These are phyloP conservation scores for Scartelaos histophorus DNA, from an alignment of 2,113 vertebrate species.

Conservation along the genomic window DNA sequence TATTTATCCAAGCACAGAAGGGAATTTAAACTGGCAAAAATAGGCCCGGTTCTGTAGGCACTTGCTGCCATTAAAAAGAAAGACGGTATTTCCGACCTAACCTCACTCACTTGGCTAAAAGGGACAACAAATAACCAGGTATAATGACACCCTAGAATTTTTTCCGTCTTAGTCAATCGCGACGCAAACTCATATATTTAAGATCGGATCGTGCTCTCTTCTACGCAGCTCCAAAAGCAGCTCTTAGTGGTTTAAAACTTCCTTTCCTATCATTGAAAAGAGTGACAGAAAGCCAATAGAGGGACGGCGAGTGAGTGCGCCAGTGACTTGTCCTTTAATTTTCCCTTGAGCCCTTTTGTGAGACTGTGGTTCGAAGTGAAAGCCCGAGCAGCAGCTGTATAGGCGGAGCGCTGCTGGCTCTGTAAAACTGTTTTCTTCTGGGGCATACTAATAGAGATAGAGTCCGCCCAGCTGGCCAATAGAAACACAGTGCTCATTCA, in stretches of 20 bases:
- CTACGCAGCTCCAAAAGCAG: slow-evolving; percentile 30
- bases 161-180: slow-evolving; percentile 40
- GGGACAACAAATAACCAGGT: slow-evolving; percentile 25
- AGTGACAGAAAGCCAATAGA: slow-evolving; percentile 39
- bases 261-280: slow-evolving; percentile 55
- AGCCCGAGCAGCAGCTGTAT: slow-evolving; percentile 75
- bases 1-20: not conserved
- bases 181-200: slow-evolving; percentile 40
- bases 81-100: slow-evolving; percentile 2
- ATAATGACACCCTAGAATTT: slow-evolving; percentile 16
- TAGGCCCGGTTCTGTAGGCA: not conserved
- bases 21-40: not conserved
- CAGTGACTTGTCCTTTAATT: slow-evolving; percentile 72
- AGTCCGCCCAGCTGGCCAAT: slow-evolving; percentile 65
- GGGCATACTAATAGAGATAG: slow-evolving; percentile 72
- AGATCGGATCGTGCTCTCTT: slow-evolving; percentile 38
- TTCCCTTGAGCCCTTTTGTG: slow-evolving; percentile 58
- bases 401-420: slow-evolving; percentile 53
- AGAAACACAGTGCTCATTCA: slow-evolving; percentile 68
- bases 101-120: slow-evolving; percentile 18
- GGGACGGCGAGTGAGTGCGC: slow-evolving; percentile 60
- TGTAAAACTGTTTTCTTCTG: slow-evolving; percentile 62
- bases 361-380: slow-evolving; percentile 63
- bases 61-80: not conserved
- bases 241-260: slow-evolving; percentile 56